phyloP scores from a whole-genome alignment of 2,113 vertebrate species.

The Erythrocercus mccallii region DNA sequence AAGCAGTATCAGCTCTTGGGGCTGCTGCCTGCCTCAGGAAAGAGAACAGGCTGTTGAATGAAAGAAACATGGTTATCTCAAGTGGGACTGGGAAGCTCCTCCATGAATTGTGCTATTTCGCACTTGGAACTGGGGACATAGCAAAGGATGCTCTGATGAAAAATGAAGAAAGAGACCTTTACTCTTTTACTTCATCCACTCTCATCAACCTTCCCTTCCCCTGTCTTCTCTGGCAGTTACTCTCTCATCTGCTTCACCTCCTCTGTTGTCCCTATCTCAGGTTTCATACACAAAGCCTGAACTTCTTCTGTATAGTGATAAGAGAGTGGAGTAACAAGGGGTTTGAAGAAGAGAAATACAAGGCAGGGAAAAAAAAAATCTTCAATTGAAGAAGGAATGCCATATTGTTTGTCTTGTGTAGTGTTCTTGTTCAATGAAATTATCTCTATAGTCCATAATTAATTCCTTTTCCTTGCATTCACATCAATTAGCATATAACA shows the following conservation, averaged over 20 bases:
- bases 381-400: not conserved
- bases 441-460: not conserved
- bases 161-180: not conserved
- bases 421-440: not conserved
- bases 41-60: not conserved
- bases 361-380: not conserved
- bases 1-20: not conserved
- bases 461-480: conserved; percentile 21
- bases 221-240: not conserved
- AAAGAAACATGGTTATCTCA: not conserved
- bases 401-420: not conserved
- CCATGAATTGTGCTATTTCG: not conserved
- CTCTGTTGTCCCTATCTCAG: not conserved
- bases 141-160: not conserved
- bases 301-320: not conserved
- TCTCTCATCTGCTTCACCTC: not conserved
- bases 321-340: not conserved
- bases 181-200: not conserved
- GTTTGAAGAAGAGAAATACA: not conserved
- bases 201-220: not conserved
- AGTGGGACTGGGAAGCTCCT: not conserved
- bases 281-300: not conserved
- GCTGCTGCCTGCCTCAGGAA: not conserved
- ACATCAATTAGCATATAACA: conserved; percentile 15
- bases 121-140: not conserved